Conservation (phyloP, 2,797 vertebrate genomes). For the Pseudocheirus occidentalis region DNA sequence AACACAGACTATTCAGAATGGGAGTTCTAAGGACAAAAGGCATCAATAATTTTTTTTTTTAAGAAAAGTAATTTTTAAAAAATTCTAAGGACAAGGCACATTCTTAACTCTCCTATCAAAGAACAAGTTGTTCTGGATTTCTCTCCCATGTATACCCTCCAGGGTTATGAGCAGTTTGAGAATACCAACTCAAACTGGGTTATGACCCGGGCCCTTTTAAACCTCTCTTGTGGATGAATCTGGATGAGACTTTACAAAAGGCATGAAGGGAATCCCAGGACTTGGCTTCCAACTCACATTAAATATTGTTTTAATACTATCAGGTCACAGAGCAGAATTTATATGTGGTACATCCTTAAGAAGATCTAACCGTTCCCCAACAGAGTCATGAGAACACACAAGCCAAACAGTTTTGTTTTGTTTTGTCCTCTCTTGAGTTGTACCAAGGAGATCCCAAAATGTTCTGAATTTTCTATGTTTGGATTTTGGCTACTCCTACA, state of each 20-base stretch:
- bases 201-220: constrained; percentile 1
- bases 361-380: background rate
- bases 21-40: background rate
- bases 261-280: constrained; percentile 6
- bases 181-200: background rate
- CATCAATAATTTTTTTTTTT: background rate
- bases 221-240: background rate
- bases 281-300: constrained; percentile 6
- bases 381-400: background rate
- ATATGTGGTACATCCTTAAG: background rate
- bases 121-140: constrained; percentile 17
- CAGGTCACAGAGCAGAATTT: background rate
- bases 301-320: background rate
- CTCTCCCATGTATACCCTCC: background rate
- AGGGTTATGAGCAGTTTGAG: background rate
- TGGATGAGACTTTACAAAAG: background rate
- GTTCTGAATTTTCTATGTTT: constrained; percentile 11
- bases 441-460: constrained; percentile 31
- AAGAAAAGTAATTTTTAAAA: background rate
- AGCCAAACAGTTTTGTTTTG: background rate
- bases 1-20: background rate
- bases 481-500: background rate
- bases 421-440: background rate
- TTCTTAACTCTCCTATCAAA: constrained; percentile 23
- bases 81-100: background rate